Base-by-base conservation (phyloP, 2,113 vertebrate genomes). In the Clarias macrocephalus region DNA sequence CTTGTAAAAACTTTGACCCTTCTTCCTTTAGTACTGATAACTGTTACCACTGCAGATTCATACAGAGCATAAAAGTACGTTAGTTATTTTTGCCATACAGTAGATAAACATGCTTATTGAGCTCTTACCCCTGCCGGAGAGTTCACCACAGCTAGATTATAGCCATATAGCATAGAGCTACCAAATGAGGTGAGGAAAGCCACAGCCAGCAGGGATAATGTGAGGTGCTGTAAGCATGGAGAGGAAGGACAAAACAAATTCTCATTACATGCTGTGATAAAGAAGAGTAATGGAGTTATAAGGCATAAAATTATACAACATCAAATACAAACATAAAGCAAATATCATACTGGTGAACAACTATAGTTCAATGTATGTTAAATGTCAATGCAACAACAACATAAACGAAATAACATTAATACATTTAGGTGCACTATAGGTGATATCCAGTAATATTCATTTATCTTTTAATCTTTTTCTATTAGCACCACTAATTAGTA, bases 121-220 rank as follows among this genome's bases (percentile, higher is more conserved):
- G 21, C 11, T 82, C 95, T 95, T 95, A 97, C 97, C 94, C 23
- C 91, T 0, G 96, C 95, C 0, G 97, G 97, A 0, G 97, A 97
- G 93, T 98, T 98, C 89, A 98, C 97, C 87, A 97, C 97, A 0
- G 97, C 97, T 89, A 97, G 91, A 86, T 97, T 98, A 93, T 97
- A 98, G 82, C 97, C 97, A 88, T 97, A 98, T n/a, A 97, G 95
- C 96, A 96, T 97, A 30, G 97, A 98, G 87, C 97, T 98, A 87
- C 97, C 97, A 3, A 97, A 97, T 79, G 97, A 98, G 37, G 96
- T 94, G n/a, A 98, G 94, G 73, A 97, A 91, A 0, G 97, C 94
- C 75, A 96, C 96, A 0, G 95, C 95, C 91, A 98, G 83, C 89
- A 97, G 89, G 23, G 96, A 93, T 80, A 94, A 92, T 1, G 97